Base-by-base conservation (phyloP, 92 coral and sea anemone genomes). In the Montipora capitata region DNA sequence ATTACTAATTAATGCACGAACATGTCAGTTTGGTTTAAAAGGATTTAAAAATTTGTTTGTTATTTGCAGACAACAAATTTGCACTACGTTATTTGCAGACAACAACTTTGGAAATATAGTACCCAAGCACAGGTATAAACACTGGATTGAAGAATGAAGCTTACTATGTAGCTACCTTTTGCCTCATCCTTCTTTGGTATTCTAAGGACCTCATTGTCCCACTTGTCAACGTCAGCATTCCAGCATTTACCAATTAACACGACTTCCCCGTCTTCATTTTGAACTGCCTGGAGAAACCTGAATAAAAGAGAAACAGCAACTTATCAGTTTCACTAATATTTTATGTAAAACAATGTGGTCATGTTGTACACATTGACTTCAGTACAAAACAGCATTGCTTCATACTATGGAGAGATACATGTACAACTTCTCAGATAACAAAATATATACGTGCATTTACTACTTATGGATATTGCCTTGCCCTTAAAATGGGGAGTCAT, bases 191-290 rank as follows among this genome's bases (percentile, higher is more conserved):
- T 52, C 57, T 15, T 77, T 18, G 82, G 82, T 10, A 77, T 10
- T 17, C 18, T 38, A 0, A 77, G 44, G 0, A 77, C 52, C 6
- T 56, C 70, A 17, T 41, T 54, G 9, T 58, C 64, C 82, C 57
- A 77, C 0, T 20, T 41, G 6, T 10, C 18, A 1, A 77, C 9
- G 15, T 59, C 82, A 56, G 70, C 68, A 35, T 15, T 35, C 52
- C 70, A 77, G 71, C 70, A 18, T 40, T 77, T 77, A 3, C 82
- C 82, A 17, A 77, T 41, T n/a, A 77, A 14, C 8, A n/a, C 40
- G 11, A 59, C 82, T n/a, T 57, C 71, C 0, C 82, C 72, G 13
- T 77, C 13, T 0, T 59, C 69, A 58, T 56, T 15, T 39, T 56
- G 82, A 0, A 77, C 44, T 4, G 45, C 70, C 27, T 59, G 82